phyloP scores from a whole-genome alignment of 1,140 invertebrate genomes.

The Nasonia giraulti region DNA sequence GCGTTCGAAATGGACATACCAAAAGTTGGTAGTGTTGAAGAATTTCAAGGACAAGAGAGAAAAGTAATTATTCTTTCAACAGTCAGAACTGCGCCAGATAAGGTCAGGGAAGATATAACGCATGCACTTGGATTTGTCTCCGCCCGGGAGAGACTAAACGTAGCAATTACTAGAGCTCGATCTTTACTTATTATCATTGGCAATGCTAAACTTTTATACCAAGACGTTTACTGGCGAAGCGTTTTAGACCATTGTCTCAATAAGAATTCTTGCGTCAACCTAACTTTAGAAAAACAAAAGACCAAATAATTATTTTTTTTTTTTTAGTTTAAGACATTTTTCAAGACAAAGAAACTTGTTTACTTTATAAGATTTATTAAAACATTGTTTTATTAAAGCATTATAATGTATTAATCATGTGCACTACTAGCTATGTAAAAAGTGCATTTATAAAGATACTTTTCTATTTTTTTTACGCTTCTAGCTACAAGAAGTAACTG shows the following conservation, averaged over 20 bases:
- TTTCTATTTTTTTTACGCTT: too few species aligned
- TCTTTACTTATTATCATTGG: constrained; percentile 87
- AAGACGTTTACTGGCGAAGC: constrained; percentile 83
- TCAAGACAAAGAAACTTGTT: not conserved
- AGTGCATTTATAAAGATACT: too few species aligned
- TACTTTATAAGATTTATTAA: too few species aligned
- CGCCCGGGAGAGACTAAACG: constrained; percentile 87
- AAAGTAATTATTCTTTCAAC: constrained; percentile 90
- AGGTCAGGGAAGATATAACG: constrained; percentile 75
- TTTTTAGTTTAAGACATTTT: not conserved
- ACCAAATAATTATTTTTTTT: not conserved
- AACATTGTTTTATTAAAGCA: too few species aligned
- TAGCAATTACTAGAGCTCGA: constrained; percentile 89
- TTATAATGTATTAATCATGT: too few species aligned
- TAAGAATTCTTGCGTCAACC: constrained; percentile 15
- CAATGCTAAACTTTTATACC: constrained; percentile 83
- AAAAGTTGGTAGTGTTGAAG: constrained; percentile 95
- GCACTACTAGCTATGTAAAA: too few species aligned
- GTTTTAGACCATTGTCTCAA: constrained; percentile 78
- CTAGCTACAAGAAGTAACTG: too few species aligned
- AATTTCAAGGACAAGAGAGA: constrained; percentile 96
- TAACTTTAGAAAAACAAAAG: not conserved
- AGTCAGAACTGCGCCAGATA: constrained; percentile 80
- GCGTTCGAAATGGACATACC: constrained; percentile 80
- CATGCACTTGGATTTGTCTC: constrained; percentile 85